phyloP scores from a whole-genome alignment of 2,888 invertebrate genomes.

The Penaeus monodon region DNA sequence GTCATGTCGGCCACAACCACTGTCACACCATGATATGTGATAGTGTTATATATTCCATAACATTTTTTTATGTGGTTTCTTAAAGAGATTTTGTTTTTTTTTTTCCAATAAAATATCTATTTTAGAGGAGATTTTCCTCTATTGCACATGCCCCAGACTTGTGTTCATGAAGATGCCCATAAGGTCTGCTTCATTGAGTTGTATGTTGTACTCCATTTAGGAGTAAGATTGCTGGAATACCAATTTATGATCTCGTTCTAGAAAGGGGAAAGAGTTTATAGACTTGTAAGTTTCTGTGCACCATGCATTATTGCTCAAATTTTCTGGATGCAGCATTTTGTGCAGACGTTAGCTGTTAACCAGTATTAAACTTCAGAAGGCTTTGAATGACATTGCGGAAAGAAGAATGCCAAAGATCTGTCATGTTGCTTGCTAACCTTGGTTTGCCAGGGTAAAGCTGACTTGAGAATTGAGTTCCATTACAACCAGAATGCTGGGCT shows the following conservation, averaged over 20 bases:
- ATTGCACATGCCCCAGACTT: conserved; percentile 54
- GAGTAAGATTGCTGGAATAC: conserved; percentile 44
- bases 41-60: conserved; percentile 61
- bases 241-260: conserved; percentile 58
- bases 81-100: conserved; percentile 27
- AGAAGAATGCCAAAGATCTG: conserved; percentile 54
- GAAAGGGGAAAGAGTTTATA: conserved; percentile 52
- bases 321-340: conserved; percentile 58
- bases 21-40: conserved; percentile 60
- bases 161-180: conserved; percentile 50
- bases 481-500: conserved; percentile 49
- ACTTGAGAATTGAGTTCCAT: conserved; percentile 37
- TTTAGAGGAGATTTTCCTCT: conserved; percentile 48
- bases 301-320: conserved; percentile 60
- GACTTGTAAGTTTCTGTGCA: conserved; percentile 56
- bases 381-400: conserved; percentile 18
- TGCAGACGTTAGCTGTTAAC: conserved; percentile 50
- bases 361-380: conserved; percentile 33
- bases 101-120: conserved; percentile 52
- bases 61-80: conserved; percentile 40
- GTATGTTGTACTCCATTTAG: conserved; percentile 33
- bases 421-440: conserved; percentile 43
- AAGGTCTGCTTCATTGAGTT: conserved; percentile 54
- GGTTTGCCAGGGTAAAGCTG: neutral
- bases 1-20: conserved; percentile 61